These are phyloP conservation scores for Cyclopterus lumpus DNA, from an alignment of 2,797 vertebrate species.

Conservation along the genomic window DNA sequence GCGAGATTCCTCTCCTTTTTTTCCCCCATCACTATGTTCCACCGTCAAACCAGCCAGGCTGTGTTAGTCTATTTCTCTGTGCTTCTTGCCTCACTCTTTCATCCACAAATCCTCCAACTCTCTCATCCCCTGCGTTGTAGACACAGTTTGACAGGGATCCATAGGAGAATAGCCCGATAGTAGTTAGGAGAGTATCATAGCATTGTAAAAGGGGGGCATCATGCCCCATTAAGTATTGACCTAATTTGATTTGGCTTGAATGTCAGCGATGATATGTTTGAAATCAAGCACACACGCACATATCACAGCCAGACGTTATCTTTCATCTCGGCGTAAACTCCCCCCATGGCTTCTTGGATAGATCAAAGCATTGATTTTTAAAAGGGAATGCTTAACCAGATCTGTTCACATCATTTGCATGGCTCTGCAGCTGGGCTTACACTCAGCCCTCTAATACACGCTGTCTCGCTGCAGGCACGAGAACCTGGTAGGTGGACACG, in stretches of 20 bases:
- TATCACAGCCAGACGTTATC: conserved; percentile 62
- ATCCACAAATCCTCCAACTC: not conserved
- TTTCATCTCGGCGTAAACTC: conserved; percentile 67
- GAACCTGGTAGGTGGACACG: conserved; percentile 56
- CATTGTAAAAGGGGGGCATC: conserved; percentile 32
- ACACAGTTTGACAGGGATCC: conserved; percentile 8
- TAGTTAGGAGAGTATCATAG: conserved; percentile 34
- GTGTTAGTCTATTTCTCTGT: not conserved
- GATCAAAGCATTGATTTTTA: conserved; percentile 71
- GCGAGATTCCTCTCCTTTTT: conserved; percentile 13
- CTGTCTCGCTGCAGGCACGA: conserved; percentile 51
- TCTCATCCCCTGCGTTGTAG: not conserved
- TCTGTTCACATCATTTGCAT: conserved; percentile 56
- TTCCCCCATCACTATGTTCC: not conserved
- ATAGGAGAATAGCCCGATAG: conserved; percentile 2
- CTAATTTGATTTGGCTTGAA: conserved; percentile 66
- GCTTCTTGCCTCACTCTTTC: conserved; percentile 7
- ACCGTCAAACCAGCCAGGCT: not conserved
- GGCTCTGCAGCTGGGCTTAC: conserved; percentile 51
- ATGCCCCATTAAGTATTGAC: conserved; percentile 50
- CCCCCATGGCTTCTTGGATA: conserved; percentile 37
- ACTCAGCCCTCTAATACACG: conserved; percentile 38
- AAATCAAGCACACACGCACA: conserved; percentile 56
- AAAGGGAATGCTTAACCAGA: conserved; percentile 72
- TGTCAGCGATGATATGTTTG: conserved; percentile 60